A percentile compares a stretch with the other conserved stretches of the same genome.
Evolutionary conservation across 2,888 invertebrate species (phyloP).

Genomic region (Troglohyphantes excavatus): DNA sequence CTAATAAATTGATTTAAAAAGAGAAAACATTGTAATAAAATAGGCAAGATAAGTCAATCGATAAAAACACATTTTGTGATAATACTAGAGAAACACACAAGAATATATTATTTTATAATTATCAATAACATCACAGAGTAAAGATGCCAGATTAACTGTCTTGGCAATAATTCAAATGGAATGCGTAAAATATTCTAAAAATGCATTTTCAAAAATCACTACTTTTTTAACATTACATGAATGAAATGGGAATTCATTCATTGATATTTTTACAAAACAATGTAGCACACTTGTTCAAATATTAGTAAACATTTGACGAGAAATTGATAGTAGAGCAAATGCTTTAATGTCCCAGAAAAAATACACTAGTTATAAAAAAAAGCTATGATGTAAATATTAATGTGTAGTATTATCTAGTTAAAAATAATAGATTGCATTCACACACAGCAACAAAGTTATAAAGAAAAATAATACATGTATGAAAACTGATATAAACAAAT

Average conservation of each 20-base stretch:
- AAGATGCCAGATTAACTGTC: not conserved
- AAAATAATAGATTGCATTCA: too few species aligned
- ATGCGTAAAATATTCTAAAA: not conserved
- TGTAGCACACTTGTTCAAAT: not conserved
- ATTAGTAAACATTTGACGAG: not conserved
- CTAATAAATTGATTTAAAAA: constrained; percentile 1
- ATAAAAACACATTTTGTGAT: not conserved
- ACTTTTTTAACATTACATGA: not conserved
- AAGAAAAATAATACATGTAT: too few species aligned
- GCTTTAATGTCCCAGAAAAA: too few species aligned
- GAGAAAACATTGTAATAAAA: not conserved
- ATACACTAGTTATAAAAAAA: too few species aligned
- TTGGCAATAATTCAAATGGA: constrained; percentile 1
- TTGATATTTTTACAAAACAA: too few species aligned
- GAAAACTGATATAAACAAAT: too few species aligned
- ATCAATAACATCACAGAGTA: not conserved
- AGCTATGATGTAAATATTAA: too few species aligned
- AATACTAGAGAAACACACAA: constrained; percentile 3
- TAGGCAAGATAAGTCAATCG: not conserved
- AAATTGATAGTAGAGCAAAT: not conserved
- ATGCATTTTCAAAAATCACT: not conserved
- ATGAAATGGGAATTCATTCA: too few species aligned
- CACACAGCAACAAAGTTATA: too few species aligned
- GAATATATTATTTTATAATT: not conserved
- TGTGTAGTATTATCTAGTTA: too few species aligned